Evolutionary conservation across 2,888 invertebrate species (phyloP), one percentile per base, ranked within the genome.

Genomic region (Stenotaenia linearis): DNA sequence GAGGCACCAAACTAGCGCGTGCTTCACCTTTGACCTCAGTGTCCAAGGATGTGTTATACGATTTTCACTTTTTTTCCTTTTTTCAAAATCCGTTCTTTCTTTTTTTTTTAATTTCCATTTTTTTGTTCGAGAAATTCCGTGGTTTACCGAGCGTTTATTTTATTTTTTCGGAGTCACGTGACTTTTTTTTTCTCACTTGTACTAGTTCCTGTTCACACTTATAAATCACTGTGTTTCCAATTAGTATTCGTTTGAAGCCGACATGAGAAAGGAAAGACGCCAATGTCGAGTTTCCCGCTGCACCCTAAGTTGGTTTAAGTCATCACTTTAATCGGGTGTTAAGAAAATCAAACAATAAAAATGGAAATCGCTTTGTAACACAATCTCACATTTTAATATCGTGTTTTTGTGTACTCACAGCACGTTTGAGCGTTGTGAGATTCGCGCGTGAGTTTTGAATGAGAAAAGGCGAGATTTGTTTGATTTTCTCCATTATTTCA

Each of bases 211-310:
- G 61, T 61, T 61, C 61, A 61, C 61, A 61, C 61, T 61, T 61
- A 61, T 61, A 61, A 61, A 61, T 61, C 61, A 61, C 61, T 61
- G 61, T 61, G 61, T 61, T 28, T 61, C 61, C 61, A 61, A 61
- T 61, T 61, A 61, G 61, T 61, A 61, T 61, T 61, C 61, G 61
- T 61, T 61, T 61, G 61, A 61, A 61, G 61, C 61, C 61, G 61
- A 61, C 61, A 61, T 61, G 61, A 61, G 61, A 61, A 61, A 61
- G 61, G 61, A 61, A 61, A 61, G 61, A 61, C 61, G 61, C 61
- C 61, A 61, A 61, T 28, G 25, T 61, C 61, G 61, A 61, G 61
- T 61, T 61, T 61, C 61, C 61, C 61, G 61, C 61, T 61, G 61
- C 61, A 61, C 61, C 23, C 61, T 61, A 61, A 25, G 61, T 61